Conservation (phyloP, 2,888 invertebrate genomes). For the Perdita meconis region DNA sequence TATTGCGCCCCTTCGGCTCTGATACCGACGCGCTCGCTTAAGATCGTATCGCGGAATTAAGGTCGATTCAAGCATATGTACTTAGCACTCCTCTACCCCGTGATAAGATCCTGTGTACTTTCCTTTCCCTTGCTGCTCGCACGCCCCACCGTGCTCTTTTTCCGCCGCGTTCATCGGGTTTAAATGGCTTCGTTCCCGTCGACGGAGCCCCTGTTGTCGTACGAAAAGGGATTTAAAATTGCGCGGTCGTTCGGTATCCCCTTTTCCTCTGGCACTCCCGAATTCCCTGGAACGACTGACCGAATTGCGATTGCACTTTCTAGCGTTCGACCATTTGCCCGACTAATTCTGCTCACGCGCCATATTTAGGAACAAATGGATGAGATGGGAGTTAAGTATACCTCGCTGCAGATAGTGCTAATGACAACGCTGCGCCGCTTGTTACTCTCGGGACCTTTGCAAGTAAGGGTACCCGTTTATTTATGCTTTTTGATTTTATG, state of each 20-base stretch:
- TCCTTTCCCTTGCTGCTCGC: background rate
- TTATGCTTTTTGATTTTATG: no score
- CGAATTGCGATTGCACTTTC: background rate
- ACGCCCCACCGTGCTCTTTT: slow-evolving; percentile 20
- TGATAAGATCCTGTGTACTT: slow-evolving; percentile 72
- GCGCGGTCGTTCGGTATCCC: background rate
- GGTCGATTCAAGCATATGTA: slow-evolving; percentile 79
- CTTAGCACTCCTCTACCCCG: slow-evolving; percentile 66
- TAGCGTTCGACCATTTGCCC: background rate
- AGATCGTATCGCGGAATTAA: slow-evolving; percentile 79
- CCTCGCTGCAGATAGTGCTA: no score
- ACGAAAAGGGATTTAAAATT: slow-evolving; percentile 23
- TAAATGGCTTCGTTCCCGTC: slow-evolving; percentile 29
- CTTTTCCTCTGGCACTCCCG: background rate
- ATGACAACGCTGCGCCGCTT: no score
- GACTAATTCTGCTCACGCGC: background rate
- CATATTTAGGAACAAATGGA: background rate
- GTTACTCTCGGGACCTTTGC: no score
- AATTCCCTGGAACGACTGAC: background rate
- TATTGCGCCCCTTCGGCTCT: slow-evolving; percentile 58
- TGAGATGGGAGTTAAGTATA: background rate
- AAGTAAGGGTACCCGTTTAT: no score
- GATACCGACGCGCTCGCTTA: slow-evolving; percentile 66
- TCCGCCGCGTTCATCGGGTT: background rate
- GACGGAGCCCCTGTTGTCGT: background rate